Evolutionary conservation across 1,140 invertebrate genomes (phyloP).

Genomic region (Cydia splendana): DNA sequence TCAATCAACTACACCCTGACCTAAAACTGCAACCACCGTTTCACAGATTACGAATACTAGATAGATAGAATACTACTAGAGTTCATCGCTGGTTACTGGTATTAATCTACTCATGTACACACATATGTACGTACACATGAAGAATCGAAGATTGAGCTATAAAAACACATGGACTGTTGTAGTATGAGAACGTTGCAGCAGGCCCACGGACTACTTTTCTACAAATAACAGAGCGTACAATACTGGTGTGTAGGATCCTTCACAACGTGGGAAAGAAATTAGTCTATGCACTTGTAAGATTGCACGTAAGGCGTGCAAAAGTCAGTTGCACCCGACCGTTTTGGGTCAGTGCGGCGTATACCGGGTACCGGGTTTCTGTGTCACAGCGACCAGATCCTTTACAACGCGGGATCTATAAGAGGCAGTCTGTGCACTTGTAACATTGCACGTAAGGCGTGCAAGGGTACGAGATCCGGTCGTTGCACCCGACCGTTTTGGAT

Average conservation of each 20-base stretch:
- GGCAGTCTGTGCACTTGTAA: neutral
- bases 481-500: slow-evolving; percentile 35
- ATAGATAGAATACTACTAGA: neutral
- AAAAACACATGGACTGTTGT: no score
- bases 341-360: slow-evolving; percentile 33
- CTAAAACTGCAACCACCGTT: slow-evolving; percentile 9
- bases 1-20: slow-evolving; percentile 2
- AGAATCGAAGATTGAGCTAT: no score
- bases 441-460: slow-evolving; percentile 3
- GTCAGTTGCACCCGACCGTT: slow-evolving; percentile 33
- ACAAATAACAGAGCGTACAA: slow-evolving; percentile 36
- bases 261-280: neutral
- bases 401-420: neutral
- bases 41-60: slow-evolving; percentile 1
- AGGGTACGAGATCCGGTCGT: slow-evolving; percentile 19
- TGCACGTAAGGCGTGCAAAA: neutral
- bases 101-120: no score
- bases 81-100: no score
- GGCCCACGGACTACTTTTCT: no score
- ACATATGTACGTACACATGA: no score
- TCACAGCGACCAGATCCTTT: slow-evolving; percentile 46
- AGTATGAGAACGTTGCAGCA: no score
- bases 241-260: slow-evolving; percentile 31
- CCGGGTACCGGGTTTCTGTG: slow-evolving; percentile 66
- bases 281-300: neutral